Conservation (phyloP, 2,888 invertebrate genomes). For the Willowsia nigromaculata region DNA sequence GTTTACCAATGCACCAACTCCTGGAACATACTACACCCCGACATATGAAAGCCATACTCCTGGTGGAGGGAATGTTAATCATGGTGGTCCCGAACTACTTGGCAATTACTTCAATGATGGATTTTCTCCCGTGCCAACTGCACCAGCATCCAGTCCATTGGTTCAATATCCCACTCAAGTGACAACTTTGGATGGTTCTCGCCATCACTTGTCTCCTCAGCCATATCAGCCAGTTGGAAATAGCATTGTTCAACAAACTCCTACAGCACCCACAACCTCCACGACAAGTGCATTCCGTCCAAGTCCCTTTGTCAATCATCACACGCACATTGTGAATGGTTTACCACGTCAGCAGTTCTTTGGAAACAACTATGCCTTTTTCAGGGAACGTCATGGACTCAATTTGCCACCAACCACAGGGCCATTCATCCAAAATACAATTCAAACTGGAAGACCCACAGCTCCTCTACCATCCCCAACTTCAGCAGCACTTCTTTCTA, state of each 20-base stretch:
- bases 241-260: slow-evolving; percentile 47
- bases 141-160: slow-evolving; percentile 8
- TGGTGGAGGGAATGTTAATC: not conserved
- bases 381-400: slow-evolving; percentile 57
- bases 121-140: slow-evolving; percentile 13
- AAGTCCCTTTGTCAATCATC: slow-evolving; percentile 53
- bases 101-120: slow-evolving; percentile 37
- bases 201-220: slow-evolving; percentile 18
- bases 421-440: slow-evolving; percentile 27
- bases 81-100: not conserved
- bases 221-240: slow-evolving; percentile 54
- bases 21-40: slow-evolving; percentile 39
- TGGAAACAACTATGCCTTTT: slow-evolving; percentile 67
- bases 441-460: not conserved
- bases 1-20: slow-evolving; percentile 54
- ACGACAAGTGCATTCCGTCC: slow-evolving; percentile 9
- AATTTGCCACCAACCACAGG: slow-evolving; percentile 30
- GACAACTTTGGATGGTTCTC: slow-evolving; percentile 14
- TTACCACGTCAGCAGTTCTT: slow-evolving; percentile 60
- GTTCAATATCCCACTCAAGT: slow-evolving; percentile 59
- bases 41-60: slow-evolving; percentile 43
- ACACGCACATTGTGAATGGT: slow-evolving; percentile 64
- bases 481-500: not conserved
- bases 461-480: slow-evolving; percentile 30
- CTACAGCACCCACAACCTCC: slow-evolving; percentile 34